Evolutionary conservation across 2,797 vertebrate genomes (phyloP).

Genomic region (Gambelia wislizenii): DNA sequence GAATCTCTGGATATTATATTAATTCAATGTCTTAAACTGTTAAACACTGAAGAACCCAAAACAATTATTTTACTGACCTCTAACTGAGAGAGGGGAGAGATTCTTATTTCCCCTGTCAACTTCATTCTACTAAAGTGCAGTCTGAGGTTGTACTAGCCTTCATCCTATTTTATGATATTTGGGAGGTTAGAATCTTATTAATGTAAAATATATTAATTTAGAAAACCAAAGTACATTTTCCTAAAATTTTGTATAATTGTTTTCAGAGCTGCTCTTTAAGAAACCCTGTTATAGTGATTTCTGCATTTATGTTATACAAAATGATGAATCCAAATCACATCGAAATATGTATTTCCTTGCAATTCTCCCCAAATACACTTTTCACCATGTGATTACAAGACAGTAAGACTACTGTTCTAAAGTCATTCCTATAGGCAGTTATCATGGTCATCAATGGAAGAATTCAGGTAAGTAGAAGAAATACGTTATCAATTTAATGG

Average conservation of each 20-base stretch:
- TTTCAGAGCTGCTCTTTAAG: constrained; percentile 24
- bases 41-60: not conserved
- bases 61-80: not conserved
- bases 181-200: not conserved
- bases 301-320: constrained; percentile 24
- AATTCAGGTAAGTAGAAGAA: not conserved
- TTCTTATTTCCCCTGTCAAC: not conserved
- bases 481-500: too few relatives aligned
- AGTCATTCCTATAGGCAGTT: not conserved
- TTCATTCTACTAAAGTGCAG: not conserved
- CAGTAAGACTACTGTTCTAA: not conserved
- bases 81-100: not conserved
- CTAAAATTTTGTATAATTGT: constrained; percentile 14
- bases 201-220: constrained; percentile 29
- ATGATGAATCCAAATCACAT: constrained; percentile 25
- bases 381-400: constrained; percentile 13
- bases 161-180: not conserved
- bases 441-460: not conserved
- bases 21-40: constrained; percentile 29
- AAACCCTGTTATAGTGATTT: not conserved
- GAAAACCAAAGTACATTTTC: not conserved
- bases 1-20: constrained; percentile 35
- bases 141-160: constrained; percentile 7
- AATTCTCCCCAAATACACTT: not conserved
- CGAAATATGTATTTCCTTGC: constrained; percentile 29